Base-by-base conservation (phyloP, 2,797 vertebrate genomes). In the Limnodromus scolopaceus region DNA sequence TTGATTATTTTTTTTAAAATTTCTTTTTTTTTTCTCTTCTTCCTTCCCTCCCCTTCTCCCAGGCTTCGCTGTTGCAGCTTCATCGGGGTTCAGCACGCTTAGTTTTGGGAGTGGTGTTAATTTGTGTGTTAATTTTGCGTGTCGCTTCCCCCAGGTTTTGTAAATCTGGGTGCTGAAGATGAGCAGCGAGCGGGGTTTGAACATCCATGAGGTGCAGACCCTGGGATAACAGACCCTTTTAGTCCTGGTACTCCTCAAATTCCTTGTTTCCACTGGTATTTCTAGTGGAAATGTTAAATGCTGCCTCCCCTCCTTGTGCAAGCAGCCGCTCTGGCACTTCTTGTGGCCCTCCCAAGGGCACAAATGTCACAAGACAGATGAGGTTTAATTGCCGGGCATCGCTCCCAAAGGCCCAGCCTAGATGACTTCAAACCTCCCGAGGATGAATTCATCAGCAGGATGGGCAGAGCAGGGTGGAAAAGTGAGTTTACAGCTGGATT, bases 61-160 rank as follows among this genome's bases (percentile, higher is more conserved):
- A 19, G 0, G 36, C 20, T 72, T 48, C 41, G 51, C 36, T 8
- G 7, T 2, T 14, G n/a, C 46, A 41, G 34, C 58, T 68, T 41
- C 15, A 2, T 3, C 23, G 6, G 49, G 64, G 43, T n/a, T 64
- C 23, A 13, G 32, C 0, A 14, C 0, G 1, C 60, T 61, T 4
- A 9, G 45, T 39, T 24, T n/a, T 74, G 43, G 5, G 58, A 43
- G 36, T 1, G 38, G 34, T 41, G 51, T 18, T n/a, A 5, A 3
- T 11, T 1, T 38, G 8, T 0, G 25, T 27, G 49, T 61, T 51
- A 1, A 9, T 4, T 34, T 20, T 15, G 45, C 23, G 41, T 30
- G 28, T 10, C 1, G 0, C 49, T 65, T 24, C 15, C 32, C 38
- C 0, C 1, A 0, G 17, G 48, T 41, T 80, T n/a, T 23, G 46